Percentiles rank a stretch among this genome's conserved stretches.
Conservation (phyloP, 2,113 vertebrate genomes). For the Hylia prasina region DNA sequence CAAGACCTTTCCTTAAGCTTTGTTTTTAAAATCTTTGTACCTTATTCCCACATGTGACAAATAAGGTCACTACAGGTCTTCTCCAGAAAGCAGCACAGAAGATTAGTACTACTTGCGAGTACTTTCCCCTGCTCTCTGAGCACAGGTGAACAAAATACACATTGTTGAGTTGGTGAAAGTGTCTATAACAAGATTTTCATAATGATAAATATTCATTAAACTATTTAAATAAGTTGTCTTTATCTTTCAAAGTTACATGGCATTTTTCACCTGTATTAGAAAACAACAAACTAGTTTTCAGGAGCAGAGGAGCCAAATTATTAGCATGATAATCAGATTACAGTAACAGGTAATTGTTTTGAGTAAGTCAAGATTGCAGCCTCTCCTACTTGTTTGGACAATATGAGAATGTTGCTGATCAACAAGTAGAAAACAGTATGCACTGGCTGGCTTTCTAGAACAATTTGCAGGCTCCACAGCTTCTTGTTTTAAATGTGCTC, state of each 20-base stretch:
- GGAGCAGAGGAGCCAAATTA: conserved; percentile 20
- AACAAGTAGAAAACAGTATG: conserved; percentile 1
- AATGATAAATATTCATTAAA: background rate
- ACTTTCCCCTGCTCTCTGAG: background rate
- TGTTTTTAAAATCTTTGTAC: background rate
- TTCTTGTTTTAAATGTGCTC: background rate
- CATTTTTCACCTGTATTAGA: conserved; percentile 21
- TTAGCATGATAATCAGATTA: conserved; percentile 56
- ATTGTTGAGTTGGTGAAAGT: background rate
- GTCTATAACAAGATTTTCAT: background rate
- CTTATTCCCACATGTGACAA: background rate
- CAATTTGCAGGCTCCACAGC: background rate
- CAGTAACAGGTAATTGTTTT: conserved; percentile 29
- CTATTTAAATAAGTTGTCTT: background rate
- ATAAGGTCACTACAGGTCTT: background rate
- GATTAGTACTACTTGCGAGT: background rate
- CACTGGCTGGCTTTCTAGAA: background rate
- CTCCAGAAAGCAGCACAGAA: background rate
- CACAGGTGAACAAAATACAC: background rate
- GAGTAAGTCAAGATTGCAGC: conserved; percentile 40
- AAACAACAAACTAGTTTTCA: conserved; percentile 41
- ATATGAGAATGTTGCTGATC: conserved; percentile 56
- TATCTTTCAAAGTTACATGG: background rate
- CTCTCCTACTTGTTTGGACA: conserved; percentile 55
- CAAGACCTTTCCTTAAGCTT: background rate